Percentiles rank a stretch among this genome's conserved stretches.
These are phyloP conservation scores for Danio kyathit DNA, from an alignment of 2,797 vertebrate species.

Conservation along the genomic window DNA sequence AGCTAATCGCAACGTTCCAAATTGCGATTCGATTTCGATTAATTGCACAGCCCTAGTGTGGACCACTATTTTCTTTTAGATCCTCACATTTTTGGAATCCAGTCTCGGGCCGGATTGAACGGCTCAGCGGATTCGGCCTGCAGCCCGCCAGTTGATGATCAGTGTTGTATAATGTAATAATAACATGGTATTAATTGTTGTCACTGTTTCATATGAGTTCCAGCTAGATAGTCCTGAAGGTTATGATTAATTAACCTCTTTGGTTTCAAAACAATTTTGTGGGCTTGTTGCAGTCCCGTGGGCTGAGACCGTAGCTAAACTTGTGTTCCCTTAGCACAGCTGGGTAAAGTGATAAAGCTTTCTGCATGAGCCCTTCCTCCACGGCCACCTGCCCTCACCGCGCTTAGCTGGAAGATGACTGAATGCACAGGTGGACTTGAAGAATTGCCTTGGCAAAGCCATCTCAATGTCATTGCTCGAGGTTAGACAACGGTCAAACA, in stretches of 20 bases:
- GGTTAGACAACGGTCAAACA: constrained; percentile 3
- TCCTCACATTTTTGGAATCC: no score
- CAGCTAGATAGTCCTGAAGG: background rate
- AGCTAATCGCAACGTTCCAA: no score
- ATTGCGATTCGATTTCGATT: no score
- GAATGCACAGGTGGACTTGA: constrained; percentile 12
- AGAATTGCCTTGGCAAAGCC: background rate
- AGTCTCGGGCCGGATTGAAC: no score
- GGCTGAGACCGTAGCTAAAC: constrained; percentile 10
- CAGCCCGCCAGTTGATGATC: no score
- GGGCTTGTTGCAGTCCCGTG: background rate
- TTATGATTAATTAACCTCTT: constrained; percentile 3
- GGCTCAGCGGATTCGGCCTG: no score
- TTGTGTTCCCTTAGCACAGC: constrained; percentile 13
- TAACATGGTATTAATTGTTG: no score
- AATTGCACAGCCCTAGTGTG: no score
- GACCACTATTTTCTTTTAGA: no score
- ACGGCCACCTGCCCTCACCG: constrained; percentile 21
- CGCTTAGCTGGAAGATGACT: constrained; percentile 33
- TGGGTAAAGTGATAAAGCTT: constrained; percentile 14
- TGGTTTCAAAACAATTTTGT: background rate
- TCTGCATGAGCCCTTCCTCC: constrained; percentile 15
- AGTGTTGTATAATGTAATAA: no score
- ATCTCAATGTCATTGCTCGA: constrained; percentile 1
- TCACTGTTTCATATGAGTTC: no score